phyloP scores from a whole-genome alignment of 2,797 vertebrate species.

The Cottoperca gobio region DNA sequence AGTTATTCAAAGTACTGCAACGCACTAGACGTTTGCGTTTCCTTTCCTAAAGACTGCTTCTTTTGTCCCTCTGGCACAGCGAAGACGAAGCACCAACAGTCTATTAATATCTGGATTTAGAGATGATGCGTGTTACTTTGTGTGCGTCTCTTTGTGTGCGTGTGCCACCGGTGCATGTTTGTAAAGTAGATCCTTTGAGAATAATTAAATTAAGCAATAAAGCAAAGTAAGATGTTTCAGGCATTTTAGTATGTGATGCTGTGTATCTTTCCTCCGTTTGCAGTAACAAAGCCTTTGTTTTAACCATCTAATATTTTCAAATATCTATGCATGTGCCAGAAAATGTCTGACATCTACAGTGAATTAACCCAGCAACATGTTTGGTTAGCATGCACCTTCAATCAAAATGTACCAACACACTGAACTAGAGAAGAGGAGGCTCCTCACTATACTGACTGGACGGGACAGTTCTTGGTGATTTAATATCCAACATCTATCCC shows the following conservation, averaged over 20 bases:
- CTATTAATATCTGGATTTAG: background rate
- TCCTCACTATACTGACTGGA: background rate
- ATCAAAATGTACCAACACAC: background rate
- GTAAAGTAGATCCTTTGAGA: background rate
- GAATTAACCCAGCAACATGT: background rate
- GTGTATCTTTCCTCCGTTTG: background rate
- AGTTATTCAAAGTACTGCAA: background rate
- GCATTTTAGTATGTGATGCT: background rate
- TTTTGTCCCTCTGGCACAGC: background rate
- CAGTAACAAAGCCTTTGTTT: background rate
- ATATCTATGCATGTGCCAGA: background rate
- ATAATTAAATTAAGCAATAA: background rate
- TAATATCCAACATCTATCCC: constrained; percentile 45
- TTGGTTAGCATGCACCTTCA: background rate
- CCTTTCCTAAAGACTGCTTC: background rate
- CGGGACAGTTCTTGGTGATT: background rate
- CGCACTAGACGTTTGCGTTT: background rate
- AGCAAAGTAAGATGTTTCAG: background rate
- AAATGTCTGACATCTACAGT: background rate
- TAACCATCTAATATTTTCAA: no score
- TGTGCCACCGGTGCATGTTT: constrained; percentile 4
- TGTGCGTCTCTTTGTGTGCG: background rate
- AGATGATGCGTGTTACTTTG: background rate
- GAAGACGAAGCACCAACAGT: background rate
- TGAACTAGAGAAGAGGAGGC: background rate